Conservation (phyloP, 2,113 vertebrate genomes). For the Promerops cafer region DNA sequence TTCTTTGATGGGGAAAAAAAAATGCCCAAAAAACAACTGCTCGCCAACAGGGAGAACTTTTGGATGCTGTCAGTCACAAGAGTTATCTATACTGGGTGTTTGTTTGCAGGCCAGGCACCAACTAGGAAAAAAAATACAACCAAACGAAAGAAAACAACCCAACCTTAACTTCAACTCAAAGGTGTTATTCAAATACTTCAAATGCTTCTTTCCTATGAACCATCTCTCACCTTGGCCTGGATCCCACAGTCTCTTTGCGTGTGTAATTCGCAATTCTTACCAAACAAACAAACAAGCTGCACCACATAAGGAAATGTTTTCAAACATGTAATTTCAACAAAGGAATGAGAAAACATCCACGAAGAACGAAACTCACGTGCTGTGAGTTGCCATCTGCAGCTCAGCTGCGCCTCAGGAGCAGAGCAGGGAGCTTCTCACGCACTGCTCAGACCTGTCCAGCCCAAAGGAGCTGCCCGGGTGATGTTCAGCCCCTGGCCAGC, state of each 20-base stretch:
- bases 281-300: conserved; percentile 29
- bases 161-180: neutral
- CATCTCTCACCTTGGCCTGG: neutral
- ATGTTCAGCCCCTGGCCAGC: neutral
- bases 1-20: neutral
- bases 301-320: neutral
- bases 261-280: neutral
- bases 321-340: neutral
- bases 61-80: neutral
- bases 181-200: neutral
- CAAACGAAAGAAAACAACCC: neutral
- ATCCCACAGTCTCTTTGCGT: neutral
- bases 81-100: neutral
- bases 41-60: neutral
- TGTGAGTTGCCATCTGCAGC: neutral
- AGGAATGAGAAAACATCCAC: neutral
- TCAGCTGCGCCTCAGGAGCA: neutral
- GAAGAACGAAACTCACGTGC: neutral
- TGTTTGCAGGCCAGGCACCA: neutral
- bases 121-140: neutral
- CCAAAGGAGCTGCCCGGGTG: fast-evolving
- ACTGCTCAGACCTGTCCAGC: neutral
- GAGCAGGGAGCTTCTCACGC: neutral
- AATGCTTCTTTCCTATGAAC: neutral
- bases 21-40: neutral